Conservation (phyloP, 2,888 invertebrate genomes). For the Dryocosmus kuriphilus region DNA sequence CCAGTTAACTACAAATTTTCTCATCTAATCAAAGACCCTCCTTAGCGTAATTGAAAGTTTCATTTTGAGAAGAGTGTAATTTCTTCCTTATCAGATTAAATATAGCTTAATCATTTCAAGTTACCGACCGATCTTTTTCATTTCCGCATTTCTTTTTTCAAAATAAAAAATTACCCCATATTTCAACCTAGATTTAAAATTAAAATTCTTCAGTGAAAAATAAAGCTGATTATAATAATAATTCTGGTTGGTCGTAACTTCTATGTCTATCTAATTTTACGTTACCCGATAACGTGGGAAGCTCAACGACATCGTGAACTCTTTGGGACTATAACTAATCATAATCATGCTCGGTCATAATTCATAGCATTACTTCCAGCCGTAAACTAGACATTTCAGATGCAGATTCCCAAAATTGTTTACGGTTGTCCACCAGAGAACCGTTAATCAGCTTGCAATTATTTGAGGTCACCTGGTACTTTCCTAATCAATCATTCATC, state of each 20-base stretch:
- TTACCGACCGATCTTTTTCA: neutral
- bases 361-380: conserved; percentile 9
- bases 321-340: neutral
- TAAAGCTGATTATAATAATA: too few species aligned
- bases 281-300: neutral
- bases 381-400: conserved; percentile 21
- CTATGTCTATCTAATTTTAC: neutral
- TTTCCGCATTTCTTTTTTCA: too few species aligned
- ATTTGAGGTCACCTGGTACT: conserved; percentile 19
- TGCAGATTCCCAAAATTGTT: conserved; percentile 36
- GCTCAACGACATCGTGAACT: neutral
- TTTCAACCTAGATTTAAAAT: too few species aligned
- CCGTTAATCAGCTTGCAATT: conserved; percentile 42
- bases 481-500: conserved; percentile 29
- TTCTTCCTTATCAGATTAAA: conserved; percentile 33
- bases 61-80: conserved; percentile 21
- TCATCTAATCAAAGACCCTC: conserved; percentile 3
- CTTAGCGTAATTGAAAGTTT: conserved; percentile 36
- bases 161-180: too few species aligned
- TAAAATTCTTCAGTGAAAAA: too few species aligned
- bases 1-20: conserved; percentile 28
- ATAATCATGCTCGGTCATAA: conserved; percentile 17
- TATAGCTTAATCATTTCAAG: conserved; percentile 15
- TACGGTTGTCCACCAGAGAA: conserved; percentile 19
- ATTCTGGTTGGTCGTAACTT: too few species aligned